phyloP scores from a whole-genome alignment of 2,113 vertebrate genomes.

The Maccullochella peelii region DNA sequence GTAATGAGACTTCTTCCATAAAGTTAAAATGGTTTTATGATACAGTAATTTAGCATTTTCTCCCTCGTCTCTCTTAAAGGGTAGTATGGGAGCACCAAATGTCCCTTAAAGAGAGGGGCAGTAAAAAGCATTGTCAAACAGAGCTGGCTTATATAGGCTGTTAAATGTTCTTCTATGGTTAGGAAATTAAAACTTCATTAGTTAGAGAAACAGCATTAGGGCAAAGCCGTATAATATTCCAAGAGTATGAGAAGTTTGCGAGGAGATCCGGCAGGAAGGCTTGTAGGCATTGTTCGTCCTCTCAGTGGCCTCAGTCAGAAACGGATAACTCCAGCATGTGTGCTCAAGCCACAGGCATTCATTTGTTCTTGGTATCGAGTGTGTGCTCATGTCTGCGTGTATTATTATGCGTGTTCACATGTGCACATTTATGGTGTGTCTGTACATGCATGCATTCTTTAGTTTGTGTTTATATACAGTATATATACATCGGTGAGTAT shows the following conservation, averaged over 20 bases:
- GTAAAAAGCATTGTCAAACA: conserved; percentile 65
- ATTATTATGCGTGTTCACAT: conserved; percentile 31
- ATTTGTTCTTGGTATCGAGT: conserved; percentile 57
- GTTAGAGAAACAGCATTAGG: conserved; percentile 64
- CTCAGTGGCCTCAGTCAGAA: conserved; percentile 60
- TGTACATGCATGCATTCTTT: conserved; percentile 28
- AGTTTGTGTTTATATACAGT: conserved; percentile 14
- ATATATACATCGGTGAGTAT: conserved; percentile 32
- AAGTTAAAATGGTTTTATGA: conserved; percentile 77
- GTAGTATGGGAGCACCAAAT: conserved; percentile 53
- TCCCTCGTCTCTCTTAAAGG: conserved; percentile 66
- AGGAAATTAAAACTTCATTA: conserved; percentile 72
- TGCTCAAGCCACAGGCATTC: conserved; percentile 55
- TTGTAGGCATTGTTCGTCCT: conserved; percentile 58
- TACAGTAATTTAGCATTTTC: conserved; percentile 71
- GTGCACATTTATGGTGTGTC: background rate
- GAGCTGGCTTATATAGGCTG: conserved; percentile 47
- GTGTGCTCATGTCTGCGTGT: conserved; percentile 39
- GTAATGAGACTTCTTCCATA: conserved; percentile 72
- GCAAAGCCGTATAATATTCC: conserved; percentile 40
- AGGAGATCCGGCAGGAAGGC: conserved; percentile 63
- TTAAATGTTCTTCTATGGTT: conserved; percentile 65
- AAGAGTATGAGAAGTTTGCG: conserved; percentile 30
- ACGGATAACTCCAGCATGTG: conserved; percentile 59
- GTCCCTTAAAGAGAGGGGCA: conserved; percentile 58